Conservation (phyloP, 2,888 invertebrate species). For the Girardia tigrina region DNA sequence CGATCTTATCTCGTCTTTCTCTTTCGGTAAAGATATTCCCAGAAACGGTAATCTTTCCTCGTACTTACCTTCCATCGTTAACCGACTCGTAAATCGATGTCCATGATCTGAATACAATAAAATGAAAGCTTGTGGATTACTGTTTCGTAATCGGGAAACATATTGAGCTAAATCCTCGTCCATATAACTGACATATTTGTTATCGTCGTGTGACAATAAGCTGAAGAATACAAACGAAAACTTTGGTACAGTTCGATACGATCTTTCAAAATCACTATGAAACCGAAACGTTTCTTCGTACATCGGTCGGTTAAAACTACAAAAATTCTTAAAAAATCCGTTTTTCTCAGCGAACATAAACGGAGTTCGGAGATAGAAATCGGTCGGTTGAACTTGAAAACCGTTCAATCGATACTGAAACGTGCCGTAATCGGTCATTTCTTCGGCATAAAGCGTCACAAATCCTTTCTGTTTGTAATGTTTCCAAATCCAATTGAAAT, state of each 20-base stretch:
- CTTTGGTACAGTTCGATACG: conserved; percentile 60
- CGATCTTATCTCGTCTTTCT: conserved; percentile 56
- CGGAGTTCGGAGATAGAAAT: conserved; percentile 74
- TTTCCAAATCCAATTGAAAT: conserved; percentile 74
- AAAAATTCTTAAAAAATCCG: conserved; percentile 44
- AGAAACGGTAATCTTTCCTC: conserved; percentile 80
- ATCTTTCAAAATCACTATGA: conserved; percentile 54
- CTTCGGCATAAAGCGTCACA: conserved; percentile 69
- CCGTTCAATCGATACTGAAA: conserved; percentile 79
- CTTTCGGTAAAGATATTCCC: conserved; percentile 62
- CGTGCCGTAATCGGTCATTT: conserved; percentile 67
- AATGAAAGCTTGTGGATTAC: conserved; percentile 52
- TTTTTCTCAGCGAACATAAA: conserved; percentile 37
- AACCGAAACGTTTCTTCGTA: conserved; percentile 53
- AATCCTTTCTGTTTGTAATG: conserved; percentile 56
- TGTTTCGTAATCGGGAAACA: conserved; percentile 54
- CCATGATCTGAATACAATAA: conserved; percentile 87
- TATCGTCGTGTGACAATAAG: conserved; percentile 72
- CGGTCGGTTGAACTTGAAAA: conserved; percentile 67
- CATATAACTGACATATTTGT: conserved; percentile 63
- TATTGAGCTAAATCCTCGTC: conserved; percentile 59
- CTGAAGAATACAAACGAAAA: conserved; percentile 76
- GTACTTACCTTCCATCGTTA: conserved; percentile 74
- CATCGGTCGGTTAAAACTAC: conserved; percentile 62
- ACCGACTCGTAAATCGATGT: conserved; percentile 62